These are phyloP conservation scores for Tetanocera ferruginea DNA, from an alignment of 2,888 invertebrate genomes.

Conservation along the genomic window DNA sequence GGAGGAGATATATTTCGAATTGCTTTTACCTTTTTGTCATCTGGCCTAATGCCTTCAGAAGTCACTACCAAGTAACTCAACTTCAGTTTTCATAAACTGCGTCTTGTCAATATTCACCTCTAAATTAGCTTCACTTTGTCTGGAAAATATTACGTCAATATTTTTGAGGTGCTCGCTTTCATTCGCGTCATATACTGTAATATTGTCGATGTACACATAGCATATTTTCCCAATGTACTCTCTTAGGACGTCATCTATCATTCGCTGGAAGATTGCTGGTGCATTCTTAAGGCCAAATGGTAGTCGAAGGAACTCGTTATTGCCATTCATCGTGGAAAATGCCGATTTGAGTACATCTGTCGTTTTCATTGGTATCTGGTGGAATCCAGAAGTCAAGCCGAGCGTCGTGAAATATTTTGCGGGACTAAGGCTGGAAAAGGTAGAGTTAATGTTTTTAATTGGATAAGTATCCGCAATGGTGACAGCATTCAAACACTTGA, in stretches of 20 bases:
- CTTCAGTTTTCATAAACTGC: too few relatives aligned
- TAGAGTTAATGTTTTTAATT: conserved; percentile 45
- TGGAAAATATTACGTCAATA: too few relatives aligned
- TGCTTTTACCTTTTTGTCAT: neutral
- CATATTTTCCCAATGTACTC: too few relatives aligned
- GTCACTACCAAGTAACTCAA: conserved; percentile 32
- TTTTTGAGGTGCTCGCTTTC: neutral
- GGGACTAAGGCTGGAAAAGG: conserved; percentile 46
- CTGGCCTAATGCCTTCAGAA: neutral
- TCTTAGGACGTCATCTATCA: too few relatives aligned
- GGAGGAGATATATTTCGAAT: neutral
- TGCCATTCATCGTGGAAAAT: conserved; percentile 36
- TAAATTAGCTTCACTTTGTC: too few relatives aligned
- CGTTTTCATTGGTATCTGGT: too few relatives aligned
- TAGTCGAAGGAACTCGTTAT: conserved; percentile 11
- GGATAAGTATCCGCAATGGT: conserved; percentile 48
- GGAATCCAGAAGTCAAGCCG: too few relatives aligned
- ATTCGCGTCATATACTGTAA: neutral
- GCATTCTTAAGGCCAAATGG: conserved; percentile 8
- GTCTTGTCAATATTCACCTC: too few relatives aligned
- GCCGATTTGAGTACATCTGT: too few relatives aligned
- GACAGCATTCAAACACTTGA: conserved; percentile 48
- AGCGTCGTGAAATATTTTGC: too few relatives aligned
- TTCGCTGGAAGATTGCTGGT: conserved; percentile 1
- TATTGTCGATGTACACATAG: conserved; percentile 2